Evolutionary conservation across 2,113 vertebrate species (phyloP).

Genomic region (Myrmecobius fasciatus): DNA sequence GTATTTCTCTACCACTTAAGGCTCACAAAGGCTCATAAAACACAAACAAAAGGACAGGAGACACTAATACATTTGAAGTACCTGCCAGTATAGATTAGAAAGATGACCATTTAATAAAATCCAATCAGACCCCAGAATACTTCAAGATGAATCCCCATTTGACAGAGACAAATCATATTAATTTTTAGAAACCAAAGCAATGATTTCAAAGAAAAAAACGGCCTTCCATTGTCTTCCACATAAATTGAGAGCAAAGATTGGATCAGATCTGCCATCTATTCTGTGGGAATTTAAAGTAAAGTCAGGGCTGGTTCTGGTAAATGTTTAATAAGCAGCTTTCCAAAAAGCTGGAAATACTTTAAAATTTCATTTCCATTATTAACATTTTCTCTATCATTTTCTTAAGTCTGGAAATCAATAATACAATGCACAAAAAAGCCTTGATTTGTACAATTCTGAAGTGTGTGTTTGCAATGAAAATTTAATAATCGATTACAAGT

Average conservation of each 20-base stretch:
- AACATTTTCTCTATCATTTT: neutral
- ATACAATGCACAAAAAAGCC: neutral
- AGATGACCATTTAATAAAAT: neutral
- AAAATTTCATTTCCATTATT: neutral
- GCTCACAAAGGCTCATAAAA: neutral
- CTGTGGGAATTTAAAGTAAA: neutral
- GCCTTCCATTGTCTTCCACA: neutral
- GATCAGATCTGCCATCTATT: neutral
- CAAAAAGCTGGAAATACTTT: neutral
- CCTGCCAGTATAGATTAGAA: accelerated
- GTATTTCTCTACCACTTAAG: neutral
- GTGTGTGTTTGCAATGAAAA: neutral
- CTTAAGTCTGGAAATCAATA: neutral
- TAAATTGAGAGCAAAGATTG: neutral
- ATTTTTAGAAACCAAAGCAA: neutral
- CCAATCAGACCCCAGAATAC: neutral
- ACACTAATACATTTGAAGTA: neutral
- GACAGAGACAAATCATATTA: neutral
- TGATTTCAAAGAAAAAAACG: conserved; percentile 30
- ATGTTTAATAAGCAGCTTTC: neutral
- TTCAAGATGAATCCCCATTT: neutral
- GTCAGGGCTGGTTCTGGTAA: neutral
- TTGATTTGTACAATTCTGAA: neutral
- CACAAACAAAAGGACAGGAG: neutral
- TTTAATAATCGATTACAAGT: neutral